Percentiles rank a stretch among this genome's conserved stretches.
Conservation (phyloP, 1,140 invertebrate species). For the Pectinophora gossypiella region DNA sequence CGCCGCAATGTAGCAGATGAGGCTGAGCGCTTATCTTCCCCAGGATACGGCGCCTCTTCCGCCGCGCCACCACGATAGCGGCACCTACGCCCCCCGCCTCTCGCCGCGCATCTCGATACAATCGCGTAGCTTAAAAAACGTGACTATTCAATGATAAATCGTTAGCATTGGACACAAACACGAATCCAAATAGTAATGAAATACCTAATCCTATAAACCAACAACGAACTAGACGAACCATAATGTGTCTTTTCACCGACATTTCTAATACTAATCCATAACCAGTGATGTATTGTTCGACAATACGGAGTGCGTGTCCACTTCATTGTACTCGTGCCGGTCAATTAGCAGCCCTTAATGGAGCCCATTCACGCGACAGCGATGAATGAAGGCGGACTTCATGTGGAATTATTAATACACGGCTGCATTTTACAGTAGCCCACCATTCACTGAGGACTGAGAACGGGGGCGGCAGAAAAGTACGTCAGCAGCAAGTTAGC, state of each 20-base stretch:
- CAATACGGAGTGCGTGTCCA: constrained; percentile 37
- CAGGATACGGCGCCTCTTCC: constrained; percentile 60
- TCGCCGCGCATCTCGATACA: constrained; percentile 1
- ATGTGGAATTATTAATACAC: constrained; percentile 26
- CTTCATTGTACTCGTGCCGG: constrained; percentile 39
- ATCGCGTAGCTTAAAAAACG: too few relatives aligned
- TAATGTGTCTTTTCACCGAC: too few relatives aligned
- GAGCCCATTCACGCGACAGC: constrained; percentile 51
- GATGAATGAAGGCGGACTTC: constrained; percentile 44
- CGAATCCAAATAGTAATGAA: too few relatives aligned
- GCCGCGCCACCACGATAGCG: constrained; percentile 32
- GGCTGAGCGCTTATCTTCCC: constrained; percentile 45
- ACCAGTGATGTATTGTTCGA: constrained; percentile 8
- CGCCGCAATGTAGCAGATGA: constrained; percentile 30
- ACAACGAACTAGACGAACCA: too few relatives aligned
- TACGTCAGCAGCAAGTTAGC: constrained; percentile 7
- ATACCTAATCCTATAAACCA: too few relatives aligned
- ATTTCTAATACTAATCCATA: neutral
- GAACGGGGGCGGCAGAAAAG: neutral
- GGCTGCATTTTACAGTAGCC: constrained; percentile 10
- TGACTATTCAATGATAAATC: too few relatives aligned
- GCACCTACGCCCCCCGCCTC: constrained; percentile 32
- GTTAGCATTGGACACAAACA: too few relatives aligned
- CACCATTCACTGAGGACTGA: constrained; percentile 8
- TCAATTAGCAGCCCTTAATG: constrained; percentile 66